These are phyloP conservation scores for Timema podura DNA, from an alignment of 2,888 invertebrate species.

Conservation along the genomic window DNA sequence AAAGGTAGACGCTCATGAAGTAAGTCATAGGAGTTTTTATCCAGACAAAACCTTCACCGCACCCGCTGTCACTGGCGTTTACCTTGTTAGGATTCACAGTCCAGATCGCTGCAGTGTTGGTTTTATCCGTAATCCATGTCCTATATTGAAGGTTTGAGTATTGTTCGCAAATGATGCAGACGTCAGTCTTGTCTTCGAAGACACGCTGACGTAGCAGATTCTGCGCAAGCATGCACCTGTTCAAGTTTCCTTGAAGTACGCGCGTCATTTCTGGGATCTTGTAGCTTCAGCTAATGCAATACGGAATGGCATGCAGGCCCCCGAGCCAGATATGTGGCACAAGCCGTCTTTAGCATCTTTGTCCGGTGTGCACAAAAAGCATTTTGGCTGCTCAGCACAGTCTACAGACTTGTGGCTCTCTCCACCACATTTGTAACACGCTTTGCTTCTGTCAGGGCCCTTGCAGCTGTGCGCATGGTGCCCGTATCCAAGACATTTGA, in stretches of 20 bases:
- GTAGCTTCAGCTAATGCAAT: background rate
- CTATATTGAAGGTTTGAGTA: background rate
- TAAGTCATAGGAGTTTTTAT: background rate
- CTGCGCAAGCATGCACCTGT: slow-evolving; percentile 2
- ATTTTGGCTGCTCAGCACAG: slow-evolving; percentile 7
- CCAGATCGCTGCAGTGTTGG: background rate
- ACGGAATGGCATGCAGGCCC: background rate
- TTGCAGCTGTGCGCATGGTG: background rate
- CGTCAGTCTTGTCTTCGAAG: background rate
- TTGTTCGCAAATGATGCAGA: background rate
- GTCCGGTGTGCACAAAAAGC: background rate
- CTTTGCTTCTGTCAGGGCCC: background rate
- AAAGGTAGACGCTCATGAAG: background rate
- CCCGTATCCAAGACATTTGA: background rate
- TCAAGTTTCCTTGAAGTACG: background rate
- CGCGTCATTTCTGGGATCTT: background rate
- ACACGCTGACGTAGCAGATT: background rate
- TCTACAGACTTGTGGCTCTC: background rate
- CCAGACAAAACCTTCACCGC: background rate
- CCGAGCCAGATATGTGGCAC: background rate
- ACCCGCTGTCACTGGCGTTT: background rate
- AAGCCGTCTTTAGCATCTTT: background rate
- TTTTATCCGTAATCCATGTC: background rate
- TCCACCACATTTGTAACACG: slow-evolving; percentile 2
- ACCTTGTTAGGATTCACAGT: background rate